phyloP scores from a whole-genome alignment of 2,113 vertebrate genomes.

The Falcunculus frontatus region DNA sequence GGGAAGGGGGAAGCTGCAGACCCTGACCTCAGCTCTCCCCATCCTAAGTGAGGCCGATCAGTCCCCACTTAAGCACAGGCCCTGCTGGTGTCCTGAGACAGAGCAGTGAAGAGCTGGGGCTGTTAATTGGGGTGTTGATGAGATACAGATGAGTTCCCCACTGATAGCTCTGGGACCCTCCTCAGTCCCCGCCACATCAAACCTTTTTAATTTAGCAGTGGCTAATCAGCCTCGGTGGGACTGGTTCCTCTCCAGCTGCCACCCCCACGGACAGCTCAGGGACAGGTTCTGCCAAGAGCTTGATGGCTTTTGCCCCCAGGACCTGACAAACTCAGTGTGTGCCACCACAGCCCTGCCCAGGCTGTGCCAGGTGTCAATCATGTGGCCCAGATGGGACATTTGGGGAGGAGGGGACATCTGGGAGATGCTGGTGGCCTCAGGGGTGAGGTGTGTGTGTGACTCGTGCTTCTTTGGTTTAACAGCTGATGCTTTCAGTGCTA shows the following conservation, averaged over 20 bases:
- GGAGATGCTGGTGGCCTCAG: neutral
- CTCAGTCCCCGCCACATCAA: neutral
- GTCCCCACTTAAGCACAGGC: rapidly evolving
- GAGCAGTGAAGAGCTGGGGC: neutral
- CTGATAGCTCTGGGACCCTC: neutral
- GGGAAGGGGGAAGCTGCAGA: neutral
- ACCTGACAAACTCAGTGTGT: rapidly evolving
- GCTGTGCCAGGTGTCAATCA: rapidly evolving
- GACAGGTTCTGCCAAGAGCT: neutral
- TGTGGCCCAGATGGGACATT: rapidly evolving
- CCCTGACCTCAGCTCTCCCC: neutral
- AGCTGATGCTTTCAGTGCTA: neutral
- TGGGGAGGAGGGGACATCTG: neutral
- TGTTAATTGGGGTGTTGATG: neutral
- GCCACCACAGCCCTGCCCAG: neutral
- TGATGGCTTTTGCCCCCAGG: neutral
- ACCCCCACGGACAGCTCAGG: neutral
- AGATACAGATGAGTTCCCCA: neutral
- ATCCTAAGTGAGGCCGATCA: rapidly evolving
- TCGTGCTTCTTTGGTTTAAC: rapidly evolving
- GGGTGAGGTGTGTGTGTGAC: rapidly evolving
- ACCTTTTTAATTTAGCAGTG: neutral
- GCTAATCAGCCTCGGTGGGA: neutral
- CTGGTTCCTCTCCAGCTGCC: neutral
- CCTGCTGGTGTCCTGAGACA: neutral